Evolutionary conservation across 2,888 invertebrate genomes (phyloP), one percentile per base, ranked within the genome.

Genomic region (Boloria selene): DNA sequence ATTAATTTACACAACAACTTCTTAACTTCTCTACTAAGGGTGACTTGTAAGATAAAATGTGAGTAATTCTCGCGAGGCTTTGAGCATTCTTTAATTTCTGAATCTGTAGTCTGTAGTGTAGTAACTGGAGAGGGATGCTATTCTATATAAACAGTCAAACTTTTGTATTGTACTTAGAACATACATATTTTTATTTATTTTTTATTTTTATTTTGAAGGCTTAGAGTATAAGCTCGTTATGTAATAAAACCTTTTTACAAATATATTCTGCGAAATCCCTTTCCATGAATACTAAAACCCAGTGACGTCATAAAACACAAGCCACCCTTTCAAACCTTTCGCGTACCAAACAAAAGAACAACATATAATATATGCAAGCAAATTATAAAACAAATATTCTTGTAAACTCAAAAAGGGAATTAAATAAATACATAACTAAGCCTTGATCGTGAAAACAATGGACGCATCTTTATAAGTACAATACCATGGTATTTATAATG

Each of bases 391-490:
- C 55, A 59, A 59, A 65, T 58, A 49, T 60, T 53, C 53, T 50
- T 55, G 45, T 65, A 55, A 60, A 55, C 50, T 61, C 42, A 52
- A 49, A 44, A 53, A 65, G 68, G 64, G 10, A 38, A 67, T 53
- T 68, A 70, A 70, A 69, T 66, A 72, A 73, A 68, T 64, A 73
- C 55, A 60, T 64, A 71, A 69, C 61, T 62, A 52, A 70, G 64
- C 61, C 64, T 61, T 71, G 66, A 73, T 72, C 66, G 62, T 67
- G 63, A 66, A 53, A 67, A 49, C 18, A 61, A 76, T 88, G 88
- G 87, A 89, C 88, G 86, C 82, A 76, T 77, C 71, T 71, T 74
- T 73, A 79, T 89, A 88, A 88, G 89, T 89, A 89, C 89, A 59
- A 16, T 56, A 56, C 45, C 56, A 45, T 45, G 26, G 45, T 45